phyloP scores from a whole-genome alignment of 2,113 vertebrate species.

The Pristiophorus japonicus region DNA sequence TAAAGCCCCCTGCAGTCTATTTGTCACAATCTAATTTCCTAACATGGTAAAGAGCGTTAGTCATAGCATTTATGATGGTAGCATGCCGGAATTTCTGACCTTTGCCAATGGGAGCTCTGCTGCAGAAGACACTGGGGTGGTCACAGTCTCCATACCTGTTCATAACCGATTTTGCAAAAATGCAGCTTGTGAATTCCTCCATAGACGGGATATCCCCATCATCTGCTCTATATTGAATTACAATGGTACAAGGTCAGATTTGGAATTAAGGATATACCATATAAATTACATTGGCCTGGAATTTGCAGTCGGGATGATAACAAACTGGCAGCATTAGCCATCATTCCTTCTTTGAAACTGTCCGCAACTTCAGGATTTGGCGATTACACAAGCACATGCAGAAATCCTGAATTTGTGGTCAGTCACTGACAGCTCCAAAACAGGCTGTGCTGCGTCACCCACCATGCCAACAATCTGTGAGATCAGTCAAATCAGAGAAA shows the following conservation, averaged over 20 bases:
- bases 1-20: background rate
- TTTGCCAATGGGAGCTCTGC: background rate
- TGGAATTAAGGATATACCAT: background rate
- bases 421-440: too few relatives aligned
- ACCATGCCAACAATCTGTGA: too few relatives aligned
- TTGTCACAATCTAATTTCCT: background rate
- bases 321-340: too few relatives aligned
- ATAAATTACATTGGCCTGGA: background rate
- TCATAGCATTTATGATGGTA: background rate
- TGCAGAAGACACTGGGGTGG: background rate
- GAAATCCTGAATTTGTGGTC: too few relatives aligned
- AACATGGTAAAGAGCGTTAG: background rate
- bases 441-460: too few relatives aligned
- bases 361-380: too few relatives aligned
- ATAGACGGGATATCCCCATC: background rate
- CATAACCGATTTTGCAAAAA: background rate
- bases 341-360: too few relatives aligned
- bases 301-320: too few relatives aligned
- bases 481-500: too few relatives aligned
- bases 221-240: conserved; percentile 5
- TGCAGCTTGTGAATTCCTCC: conserved; percentile 7
- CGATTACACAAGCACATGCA: too few relatives aligned
- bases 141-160: background rate
- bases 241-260: background rate
- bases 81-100: background rate